Evolutionary conservation across 2,113 vertebrate genomes (phyloP).

Genomic region (Falcunculus frontatus): DNA sequence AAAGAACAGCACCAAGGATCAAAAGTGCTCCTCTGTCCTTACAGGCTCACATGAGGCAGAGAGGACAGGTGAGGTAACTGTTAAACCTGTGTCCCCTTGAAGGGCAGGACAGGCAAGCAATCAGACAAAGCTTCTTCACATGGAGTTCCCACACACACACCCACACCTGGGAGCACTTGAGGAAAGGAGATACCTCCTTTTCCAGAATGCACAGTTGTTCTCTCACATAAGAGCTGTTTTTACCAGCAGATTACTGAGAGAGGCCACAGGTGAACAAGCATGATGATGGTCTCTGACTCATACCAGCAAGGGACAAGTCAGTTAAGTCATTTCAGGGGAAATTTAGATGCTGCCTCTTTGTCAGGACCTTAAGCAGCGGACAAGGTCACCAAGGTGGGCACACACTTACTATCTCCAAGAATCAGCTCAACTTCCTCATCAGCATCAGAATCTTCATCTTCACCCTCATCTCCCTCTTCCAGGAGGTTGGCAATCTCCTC

Average conservation of each 20-base stretch:
- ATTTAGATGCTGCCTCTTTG: not conserved
- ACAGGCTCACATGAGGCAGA: not conserved
- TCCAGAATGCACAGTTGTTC: not conserved
- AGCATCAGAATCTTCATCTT: conserved; percentile 88
- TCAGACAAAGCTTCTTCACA: not conserved
- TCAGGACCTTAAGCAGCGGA: not conserved
- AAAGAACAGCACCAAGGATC: not conserved
- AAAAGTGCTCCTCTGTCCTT: not conserved
- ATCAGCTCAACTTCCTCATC: conserved; percentile 89
- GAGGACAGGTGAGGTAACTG: not conserved
- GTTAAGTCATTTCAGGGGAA: not conserved
- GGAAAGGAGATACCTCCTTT: not conserved
- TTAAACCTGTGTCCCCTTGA: not conserved
- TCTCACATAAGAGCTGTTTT: not conserved
- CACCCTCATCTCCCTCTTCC: conserved; percentile 86
- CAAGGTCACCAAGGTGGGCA: not conserved
- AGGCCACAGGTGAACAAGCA: not conserved
- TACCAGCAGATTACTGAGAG: not conserved
- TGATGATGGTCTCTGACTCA: not conserved
- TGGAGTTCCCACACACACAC: not conserved
- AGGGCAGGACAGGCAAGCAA: not conserved
- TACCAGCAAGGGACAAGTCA: not conserved
- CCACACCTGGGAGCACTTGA: not conserved
- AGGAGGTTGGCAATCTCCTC: conserved; percentile 90
- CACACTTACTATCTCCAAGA: conserved; percentile 90